A percentile compares a stretch with the other conserved stretches of the same genome.
Conservation (phyloP, 2,113 vertebrate species). For the Rhinopithecus roxellana region DNA sequence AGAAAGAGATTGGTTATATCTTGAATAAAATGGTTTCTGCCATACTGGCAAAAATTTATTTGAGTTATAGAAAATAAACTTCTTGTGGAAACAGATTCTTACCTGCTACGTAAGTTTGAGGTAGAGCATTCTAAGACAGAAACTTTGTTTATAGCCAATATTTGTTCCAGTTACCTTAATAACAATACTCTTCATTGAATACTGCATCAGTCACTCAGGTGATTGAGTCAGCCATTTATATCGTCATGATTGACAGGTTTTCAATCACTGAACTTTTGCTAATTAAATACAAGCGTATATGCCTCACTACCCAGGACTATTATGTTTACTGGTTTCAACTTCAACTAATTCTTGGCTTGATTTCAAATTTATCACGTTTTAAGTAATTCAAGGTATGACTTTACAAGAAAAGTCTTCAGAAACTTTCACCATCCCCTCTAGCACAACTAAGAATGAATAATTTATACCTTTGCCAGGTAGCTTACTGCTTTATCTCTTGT, state of each 20-base stretch:
- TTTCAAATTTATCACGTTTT: conserved; percentile 53
- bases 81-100: neutral
- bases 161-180: neutral
- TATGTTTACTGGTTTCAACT: conserved; percentile 22
- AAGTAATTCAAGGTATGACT: neutral
- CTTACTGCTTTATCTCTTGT: neutral
- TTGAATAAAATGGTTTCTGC: neutral
- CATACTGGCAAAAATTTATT: neutral
- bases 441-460: neutral
- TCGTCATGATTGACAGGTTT: conserved; percentile 18
- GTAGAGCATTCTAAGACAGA: neutral
- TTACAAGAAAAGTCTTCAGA: conserved; percentile 1
- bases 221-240: neutral
- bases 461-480: neutral
- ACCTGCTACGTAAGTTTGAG: neutral
- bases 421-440: neutral
- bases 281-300: conserved; percentile 19
- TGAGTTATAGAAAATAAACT: neutral
- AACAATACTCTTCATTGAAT: neutral
- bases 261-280: conserved; percentile 36
- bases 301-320: neutral
- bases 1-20: neutral
- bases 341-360: conserved; percentile 51
- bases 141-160: neutral
- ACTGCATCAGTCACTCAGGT: neutral